Conservation (phyloP, 2,113 vertebrate genomes). For the Potamarius usumacintae region DNA sequence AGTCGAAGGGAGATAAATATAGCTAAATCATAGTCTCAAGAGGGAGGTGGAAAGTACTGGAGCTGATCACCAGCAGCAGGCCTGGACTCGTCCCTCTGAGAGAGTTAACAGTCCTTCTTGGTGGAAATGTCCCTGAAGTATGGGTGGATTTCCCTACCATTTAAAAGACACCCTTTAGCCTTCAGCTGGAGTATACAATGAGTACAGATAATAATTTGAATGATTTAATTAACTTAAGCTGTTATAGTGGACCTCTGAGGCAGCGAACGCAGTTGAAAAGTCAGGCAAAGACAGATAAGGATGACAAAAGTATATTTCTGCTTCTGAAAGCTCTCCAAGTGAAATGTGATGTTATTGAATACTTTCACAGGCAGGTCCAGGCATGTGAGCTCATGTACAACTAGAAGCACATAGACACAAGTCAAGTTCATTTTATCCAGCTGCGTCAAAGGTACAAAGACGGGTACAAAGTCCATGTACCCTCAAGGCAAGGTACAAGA, state of each 20-base stretch:
- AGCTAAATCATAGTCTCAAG: conserved; percentile 26
- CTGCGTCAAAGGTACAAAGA: background rate
- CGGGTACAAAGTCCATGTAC: no score
- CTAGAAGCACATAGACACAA: conserved; percentile 1
- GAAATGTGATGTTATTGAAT: background rate
- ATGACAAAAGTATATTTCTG: no score
- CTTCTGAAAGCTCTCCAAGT: background rate
- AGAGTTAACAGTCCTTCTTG: background rate
- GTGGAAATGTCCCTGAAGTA: conserved; percentile 14
- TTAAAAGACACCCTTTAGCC: background rate
- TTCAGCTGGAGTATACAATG: background rate
- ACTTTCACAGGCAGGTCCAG: conserved; percentile 1
- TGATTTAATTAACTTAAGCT: background rate
- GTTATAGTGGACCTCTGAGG: background rate
- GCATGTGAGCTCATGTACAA: conserved; percentile 18
- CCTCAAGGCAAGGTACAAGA: background rate
- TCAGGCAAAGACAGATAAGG: background rate
- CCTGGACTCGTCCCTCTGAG: conserved; percentile 35
- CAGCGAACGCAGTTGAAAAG: background rate
- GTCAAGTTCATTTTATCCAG: background rate
- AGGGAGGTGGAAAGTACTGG: conserved; percentile 50
- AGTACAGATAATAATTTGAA: background rate
- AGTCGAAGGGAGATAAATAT: conserved; percentile 41
- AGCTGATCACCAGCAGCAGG: conserved; percentile 36
- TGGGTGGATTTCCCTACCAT: conserved; percentile 24